phyloP scores from a whole-genome alignment of 1,140 invertebrate species.

The Lepidostoma basale region DNA sequence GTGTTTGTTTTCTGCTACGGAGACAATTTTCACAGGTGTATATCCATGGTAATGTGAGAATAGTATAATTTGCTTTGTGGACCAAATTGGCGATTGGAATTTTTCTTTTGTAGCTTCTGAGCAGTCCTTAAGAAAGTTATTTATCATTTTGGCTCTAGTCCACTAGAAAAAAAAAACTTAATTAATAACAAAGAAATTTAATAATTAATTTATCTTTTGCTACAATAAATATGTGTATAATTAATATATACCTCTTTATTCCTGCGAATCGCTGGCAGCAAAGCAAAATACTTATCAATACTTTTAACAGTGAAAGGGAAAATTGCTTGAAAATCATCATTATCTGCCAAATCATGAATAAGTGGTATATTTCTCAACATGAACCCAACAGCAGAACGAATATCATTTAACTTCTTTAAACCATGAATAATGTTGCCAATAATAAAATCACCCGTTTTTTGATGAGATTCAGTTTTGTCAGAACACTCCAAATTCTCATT shows the following conservation, averaged over 20 bases:
- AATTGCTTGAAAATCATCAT: constrained; percentile 48
- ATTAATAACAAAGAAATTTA: neutral
- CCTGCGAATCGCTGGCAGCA: constrained; percentile 55
- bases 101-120: constrained; percentile 40
- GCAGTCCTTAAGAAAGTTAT: constrained; percentile 48
- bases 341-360: constrained; percentile 48
- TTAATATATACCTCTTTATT: constrained; percentile 55
- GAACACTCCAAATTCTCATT: too few relatives aligned
- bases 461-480: too few relatives aligned
- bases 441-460: too few relatives aligned
- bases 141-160: constrained; percentile 58
- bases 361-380: constrained; percentile 52
- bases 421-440: too few relatives aligned
- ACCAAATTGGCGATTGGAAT: constrained; percentile 49
- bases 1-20: neutral
- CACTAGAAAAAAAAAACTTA: constrained; percentile 52
- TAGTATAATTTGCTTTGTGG: constrained; percentile 56
- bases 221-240: neutral
- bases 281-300: constrained; percentile 53
- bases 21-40: constrained; percentile 15
- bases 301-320: constrained; percentile 56
- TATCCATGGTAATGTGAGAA: constrained; percentile 54
- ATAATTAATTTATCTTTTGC: neutral
- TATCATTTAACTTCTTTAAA: neutral
- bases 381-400: constrained; percentile 23